Conservation (phyloP, 2,113 vertebrate species). For the pig (Sus scrofa) region DNA sequence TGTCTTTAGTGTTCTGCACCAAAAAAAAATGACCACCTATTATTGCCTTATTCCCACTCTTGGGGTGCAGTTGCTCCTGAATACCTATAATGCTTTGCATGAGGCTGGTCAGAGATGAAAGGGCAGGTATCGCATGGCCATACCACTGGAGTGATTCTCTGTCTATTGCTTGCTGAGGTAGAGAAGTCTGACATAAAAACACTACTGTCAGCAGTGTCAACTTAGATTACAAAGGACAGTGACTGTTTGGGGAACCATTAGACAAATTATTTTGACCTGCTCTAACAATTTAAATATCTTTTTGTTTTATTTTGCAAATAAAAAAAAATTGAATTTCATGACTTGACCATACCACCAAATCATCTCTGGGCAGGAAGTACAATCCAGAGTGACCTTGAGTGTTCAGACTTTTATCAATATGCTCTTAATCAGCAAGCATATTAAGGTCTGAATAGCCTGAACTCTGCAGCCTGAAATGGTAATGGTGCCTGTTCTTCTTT, state of each 20-base stretch:
- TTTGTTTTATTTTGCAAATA: constrained; percentile 71
- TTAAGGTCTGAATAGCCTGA: constrained; percentile 54
- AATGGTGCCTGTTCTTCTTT: background rate
- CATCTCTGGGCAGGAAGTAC: constrained; percentile 27
- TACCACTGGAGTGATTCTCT: background rate
- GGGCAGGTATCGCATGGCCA: background rate
- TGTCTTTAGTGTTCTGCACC: background rate
- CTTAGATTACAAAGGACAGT: constrained; percentile 69
- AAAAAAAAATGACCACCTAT: background rate
- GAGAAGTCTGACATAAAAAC: constrained; percentile 31
- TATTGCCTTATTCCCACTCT: background rate
- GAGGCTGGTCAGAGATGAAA: background rate
- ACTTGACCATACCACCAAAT: constrained; percentile 25
- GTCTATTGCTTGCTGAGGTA: constrained; percentile 10
- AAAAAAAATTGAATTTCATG: constrained; percentile 68
- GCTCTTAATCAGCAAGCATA: constrained; percentile 56
- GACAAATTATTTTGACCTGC: constrained; percentile 69
- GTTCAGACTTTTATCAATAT: constrained; percentile 50
- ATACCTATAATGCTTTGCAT: background rate
- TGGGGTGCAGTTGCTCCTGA: background rate
- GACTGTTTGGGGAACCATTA: constrained; percentile 54
- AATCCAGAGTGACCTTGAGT: constrained; percentile 44
- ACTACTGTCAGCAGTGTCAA: constrained; percentile 58
- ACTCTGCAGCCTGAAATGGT: constrained; percentile 15
- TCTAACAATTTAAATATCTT: constrained; percentile 66